These are phyloP conservation scores for Apamea anceps DNA, from an alignment of 2,888 invertebrate genomes.

Conservation along the genomic window DNA sequence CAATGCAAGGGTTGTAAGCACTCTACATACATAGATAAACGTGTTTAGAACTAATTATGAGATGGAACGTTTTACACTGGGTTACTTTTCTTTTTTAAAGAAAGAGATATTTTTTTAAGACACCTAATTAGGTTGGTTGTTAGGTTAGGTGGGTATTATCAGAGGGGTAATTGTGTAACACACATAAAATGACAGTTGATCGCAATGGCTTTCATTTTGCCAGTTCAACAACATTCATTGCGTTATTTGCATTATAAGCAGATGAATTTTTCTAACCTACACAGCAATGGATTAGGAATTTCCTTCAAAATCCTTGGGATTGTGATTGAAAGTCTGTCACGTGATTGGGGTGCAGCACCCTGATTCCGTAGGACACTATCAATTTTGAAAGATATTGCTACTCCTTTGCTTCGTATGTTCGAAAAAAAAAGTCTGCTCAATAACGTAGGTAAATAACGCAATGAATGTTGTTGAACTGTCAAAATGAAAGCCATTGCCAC, in stretches of 20 bases:
- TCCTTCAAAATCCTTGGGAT: not conserved
- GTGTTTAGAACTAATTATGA: constrained; percentile 29
- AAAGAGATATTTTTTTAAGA: not conserved
- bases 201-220: not conserved
- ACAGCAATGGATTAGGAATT: not conserved
- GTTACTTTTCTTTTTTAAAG: not conserved
- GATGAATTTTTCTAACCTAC: not conserved
- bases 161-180: not conserved
- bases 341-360: not conserved
- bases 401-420: too few species aligned
- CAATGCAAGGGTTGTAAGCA: constrained; percentile 12
- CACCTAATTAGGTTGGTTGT: not conserved
- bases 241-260: not conserved
- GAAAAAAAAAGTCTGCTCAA: too few species aligned
- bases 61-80: not conserved
- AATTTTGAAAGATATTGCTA: too few species aligned
- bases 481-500: too few species aligned
- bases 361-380: too few species aligned
- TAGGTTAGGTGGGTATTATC: not conserved
- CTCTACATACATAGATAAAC: not conserved
- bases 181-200: not conserved
- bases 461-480: too few species aligned
- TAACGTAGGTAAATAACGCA: too few species aligned
- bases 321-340: too few species aligned
- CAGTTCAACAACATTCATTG: not conserved